Base-by-base conservation (phyloP, 2,113 vertebrate species). In the Poicephalus gulielmi region DNA sequence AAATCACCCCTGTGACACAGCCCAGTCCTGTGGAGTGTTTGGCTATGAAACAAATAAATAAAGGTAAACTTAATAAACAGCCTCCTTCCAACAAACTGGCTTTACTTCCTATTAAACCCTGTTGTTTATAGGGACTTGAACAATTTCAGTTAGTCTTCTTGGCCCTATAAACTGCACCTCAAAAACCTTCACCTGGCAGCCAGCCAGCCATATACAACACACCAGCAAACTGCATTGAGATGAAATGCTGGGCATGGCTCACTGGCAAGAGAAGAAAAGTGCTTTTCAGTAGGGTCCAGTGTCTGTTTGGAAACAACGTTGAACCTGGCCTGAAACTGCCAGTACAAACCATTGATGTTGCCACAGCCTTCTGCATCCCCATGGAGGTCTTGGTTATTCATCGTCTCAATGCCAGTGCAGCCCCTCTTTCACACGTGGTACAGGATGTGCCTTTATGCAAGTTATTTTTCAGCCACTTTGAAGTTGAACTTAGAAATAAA, bases 171-270 rank as follows among this genome's bases (percentile, higher is more conserved):
- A 44, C 37, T 59, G 13, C 25, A 24, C 23, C 41, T 24, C 49
- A 74, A 69, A 90, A 62, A 2, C 35, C 41, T 81, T 73, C 28
- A 15, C 8, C 13, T 24, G 16, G 17, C 13, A 46, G 35, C 17
- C 41, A 70, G 22, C 6, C 2, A 14, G 17, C 14, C 17, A 59
- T 35, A 33, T 27, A 4, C 3, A 73, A 35, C 10, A 22, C 0
- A 0, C 12, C 44, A 62, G 35, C 19, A 66, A 47, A 62, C 23
- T 33, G 2, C 1, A 1, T 15, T 30, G 39, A 67, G n/a, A 27
- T 14, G 35, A 59, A 68, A 27, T 11, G 7, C 2, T 78, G 31
- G 46, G 52, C 74, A 53, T 2, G 3, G 22, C 16, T 63, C n/a
- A 31, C 15, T 37, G 28, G 24, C 2, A 11, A 39, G 23, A 57